Base-by-base conservation (phyloP, 1,140 invertebrate genomes). In the Caerostris darwini region DNA sequence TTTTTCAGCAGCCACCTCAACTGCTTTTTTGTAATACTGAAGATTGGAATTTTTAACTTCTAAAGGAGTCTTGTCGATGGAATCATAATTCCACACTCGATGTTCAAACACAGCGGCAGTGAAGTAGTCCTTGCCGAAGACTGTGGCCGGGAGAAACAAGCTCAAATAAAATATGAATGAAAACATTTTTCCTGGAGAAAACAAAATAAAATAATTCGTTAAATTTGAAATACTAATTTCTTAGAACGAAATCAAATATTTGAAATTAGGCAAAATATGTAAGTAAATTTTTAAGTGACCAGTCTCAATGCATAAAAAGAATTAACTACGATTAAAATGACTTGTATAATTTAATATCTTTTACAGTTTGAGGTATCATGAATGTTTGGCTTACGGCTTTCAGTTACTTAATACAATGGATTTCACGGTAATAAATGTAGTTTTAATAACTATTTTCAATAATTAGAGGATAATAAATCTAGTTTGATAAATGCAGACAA, bases 101-200 rank as follows among this genome's bases (percentile, higher is more conserved):
- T 94, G 92, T 17, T 94, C 92, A 81, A 94, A 81, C 7, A 94
- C 85, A 61, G 92, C 92, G 34, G 92, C 92, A 5, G 85, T 94
- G 69, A 94, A 94, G 19, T 81, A 88, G 54, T 94, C 86, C 53
- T 59, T 87, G 53, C 92, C 83, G 5, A 82, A 7, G 1, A 56
- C 90, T 61, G 58, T 69, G 17, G n/a, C 90, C 2, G 77, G 77
- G 6, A 89, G 64, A 54, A 89, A 8, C 10, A 82, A 7, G 56
- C 88, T 19, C 14, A 69, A 71, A 57, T 34, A 88, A 53, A 71
- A 50, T 6, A 54, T 19, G 53, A 87, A 59, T 14, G 34, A 7
- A 88, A 50, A 7, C 58, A 67, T 67, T 7, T 54, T 61, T 34
- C 5, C 86, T 88, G 61, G 12, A 67, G 67, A 5, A 88, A 61